Evolutionary conservation across 2,888 invertebrate genomes (phyloP).

Genomic region (Shargacucullia verbasci): DNA sequence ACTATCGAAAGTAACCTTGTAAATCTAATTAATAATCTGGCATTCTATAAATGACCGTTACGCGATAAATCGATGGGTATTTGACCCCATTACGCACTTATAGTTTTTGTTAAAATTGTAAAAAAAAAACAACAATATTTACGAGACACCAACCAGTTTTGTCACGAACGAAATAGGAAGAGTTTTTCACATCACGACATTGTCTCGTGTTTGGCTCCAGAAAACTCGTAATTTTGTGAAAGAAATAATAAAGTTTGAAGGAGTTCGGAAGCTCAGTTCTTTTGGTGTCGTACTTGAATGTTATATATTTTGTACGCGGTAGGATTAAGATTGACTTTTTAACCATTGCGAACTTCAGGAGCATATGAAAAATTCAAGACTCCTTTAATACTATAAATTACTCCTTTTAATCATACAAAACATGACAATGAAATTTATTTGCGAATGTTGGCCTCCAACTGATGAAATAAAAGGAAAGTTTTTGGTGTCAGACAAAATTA

Average conservation of each 20-base stretch:
- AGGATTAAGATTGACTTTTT: not conserved
- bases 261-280: constrained; percentile 57
- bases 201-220: constrained; percentile 49
- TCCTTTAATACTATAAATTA: too few relatives aligned
- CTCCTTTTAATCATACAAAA: not conserved
- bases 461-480: too few relatives aligned
- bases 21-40: too few relatives aligned
- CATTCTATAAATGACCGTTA: too few relatives aligned
- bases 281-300: constrained; percentile 41
- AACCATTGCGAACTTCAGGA: too few relatives aligned
- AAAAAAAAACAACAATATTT: constrained; percentile 16
- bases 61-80: too few relatives aligned
- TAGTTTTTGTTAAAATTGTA: constrained; percentile 4
- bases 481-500: too few relatives aligned
- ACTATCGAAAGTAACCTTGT: too few relatives aligned
- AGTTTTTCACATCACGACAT: constrained; percentile 48
- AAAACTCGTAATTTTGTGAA: constrained; percentile 62
- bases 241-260: constrained; percentile 61
- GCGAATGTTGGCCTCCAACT: too few relatives aligned
- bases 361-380: too few relatives aligned
- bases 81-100: too few relatives aligned
- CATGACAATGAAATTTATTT: constrained; percentile 13
- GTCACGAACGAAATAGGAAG: constrained; percentile 57
- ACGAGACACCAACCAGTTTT: constrained; percentile 37
- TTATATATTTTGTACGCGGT: constrained; percentile 21